These are phyloP conservation scores for Etia nguti DNA, from an alignment of 2,113 vertebrate genomes.

Conservation along the genomic window DNA sequence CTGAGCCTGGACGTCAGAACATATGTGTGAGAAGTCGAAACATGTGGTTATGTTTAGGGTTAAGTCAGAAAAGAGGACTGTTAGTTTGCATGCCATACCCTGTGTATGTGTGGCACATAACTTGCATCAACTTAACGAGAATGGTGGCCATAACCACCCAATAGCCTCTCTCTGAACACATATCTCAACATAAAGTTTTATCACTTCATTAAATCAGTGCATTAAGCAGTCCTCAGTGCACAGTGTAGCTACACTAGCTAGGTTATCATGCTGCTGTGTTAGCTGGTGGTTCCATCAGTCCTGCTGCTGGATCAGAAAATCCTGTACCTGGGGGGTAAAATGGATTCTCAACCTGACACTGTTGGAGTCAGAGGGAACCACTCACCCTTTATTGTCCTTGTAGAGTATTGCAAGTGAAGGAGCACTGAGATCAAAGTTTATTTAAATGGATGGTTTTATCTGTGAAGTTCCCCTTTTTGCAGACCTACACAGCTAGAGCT, in stretches of 20 bases:
- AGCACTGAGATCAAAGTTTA: neutral
- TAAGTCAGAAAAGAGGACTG: neutral
- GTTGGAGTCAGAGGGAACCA: neutral
- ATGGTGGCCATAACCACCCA: neutral
- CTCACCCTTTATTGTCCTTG: neutral
- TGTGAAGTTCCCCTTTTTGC: neutral
- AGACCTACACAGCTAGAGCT: neutral
- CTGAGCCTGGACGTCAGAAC: neutral
- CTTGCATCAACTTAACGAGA: neutral
- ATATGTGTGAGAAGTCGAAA: fast-evolving
- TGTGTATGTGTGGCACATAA: neutral
- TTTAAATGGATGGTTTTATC: neutral
- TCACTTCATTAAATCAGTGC: neutral
- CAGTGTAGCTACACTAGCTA: neutral
- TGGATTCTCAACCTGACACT: neutral
- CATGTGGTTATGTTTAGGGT: neutral
- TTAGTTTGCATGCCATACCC: neutral
- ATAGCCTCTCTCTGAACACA: neutral
- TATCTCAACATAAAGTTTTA: neutral
- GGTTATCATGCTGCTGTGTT: neutral
- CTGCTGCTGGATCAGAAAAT: neutral
- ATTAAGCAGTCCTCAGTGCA: neutral
- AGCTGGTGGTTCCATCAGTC: neutral
- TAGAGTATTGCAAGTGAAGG: neutral
- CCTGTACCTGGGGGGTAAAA: neutral